phyloP scores from a whole-genome alignment of 2,888 invertebrate species.

The Serrognathus titanus region DNA sequence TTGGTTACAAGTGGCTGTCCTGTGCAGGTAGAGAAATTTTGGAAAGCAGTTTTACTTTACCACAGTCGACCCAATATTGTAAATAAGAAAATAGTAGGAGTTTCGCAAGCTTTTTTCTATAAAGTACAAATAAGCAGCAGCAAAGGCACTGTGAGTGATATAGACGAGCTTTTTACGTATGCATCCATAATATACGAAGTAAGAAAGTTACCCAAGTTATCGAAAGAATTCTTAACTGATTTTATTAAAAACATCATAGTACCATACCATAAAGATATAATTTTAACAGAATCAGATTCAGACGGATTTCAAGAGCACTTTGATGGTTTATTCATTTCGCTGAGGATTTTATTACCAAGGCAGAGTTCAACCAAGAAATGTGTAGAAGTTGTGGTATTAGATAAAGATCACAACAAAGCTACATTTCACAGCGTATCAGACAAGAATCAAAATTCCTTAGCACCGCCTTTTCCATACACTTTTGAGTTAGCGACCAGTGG shows the following conservation, averaged over 20 bases:
- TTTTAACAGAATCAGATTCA: conserved; percentile 27
- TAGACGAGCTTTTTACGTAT: conserved; percentile 37
- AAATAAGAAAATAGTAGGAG: conserved; percentile 68
- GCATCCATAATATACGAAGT: conserved; percentile 41
- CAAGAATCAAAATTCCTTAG: conserved; percentile 44
- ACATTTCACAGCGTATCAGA: conserved; percentile 53
- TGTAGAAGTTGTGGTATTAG: conserved; percentile 43
- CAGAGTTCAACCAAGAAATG: conserved; percentile 32
- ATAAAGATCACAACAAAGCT: conserved; percentile 45
- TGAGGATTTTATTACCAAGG: conserved; percentile 49
- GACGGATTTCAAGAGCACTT: conserved; percentile 26
- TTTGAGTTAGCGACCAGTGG: conserved; percentile 35
- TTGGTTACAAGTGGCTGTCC: conserved; percentile 40
- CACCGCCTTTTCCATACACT: conserved; percentile 53
- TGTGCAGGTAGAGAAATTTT: conserved; percentile 53
- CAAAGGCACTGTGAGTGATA: conserved; percentile 21
- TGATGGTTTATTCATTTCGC: conserved; percentile 42
- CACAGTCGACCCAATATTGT: conserved; percentile 67
- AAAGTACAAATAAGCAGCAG: conserved; percentile 31
- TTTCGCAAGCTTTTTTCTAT: conserved; percentile 34
- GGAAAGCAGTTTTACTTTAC: conserved; percentile 62
- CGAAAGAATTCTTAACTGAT: conserved; percentile 32
- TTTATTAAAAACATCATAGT: conserved; percentile 37
- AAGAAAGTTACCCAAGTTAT: conserved; percentile 33
- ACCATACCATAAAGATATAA: conserved; percentile 35